These are phyloP conservation scores for Drosophila sp. DNA, from an alignment of 1,140 invertebrate species.

Conservation along the genomic window DNA sequence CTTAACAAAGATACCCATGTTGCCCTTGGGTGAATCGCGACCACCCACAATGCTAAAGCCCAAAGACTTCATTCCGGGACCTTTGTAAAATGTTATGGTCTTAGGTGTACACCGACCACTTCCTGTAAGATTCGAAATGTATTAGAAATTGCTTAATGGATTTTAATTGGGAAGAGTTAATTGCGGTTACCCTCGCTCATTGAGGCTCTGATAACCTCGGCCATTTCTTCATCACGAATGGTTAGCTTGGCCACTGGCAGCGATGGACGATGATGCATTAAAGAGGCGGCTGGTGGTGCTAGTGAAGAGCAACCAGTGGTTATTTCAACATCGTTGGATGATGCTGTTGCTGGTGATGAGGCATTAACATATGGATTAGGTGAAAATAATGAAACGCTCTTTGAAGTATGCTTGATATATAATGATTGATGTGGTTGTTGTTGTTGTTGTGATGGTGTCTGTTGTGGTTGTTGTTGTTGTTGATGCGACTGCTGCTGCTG, in stretches of 20 bases:
- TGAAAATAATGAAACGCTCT: constrained; percentile 67
- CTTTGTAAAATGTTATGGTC: constrained; percentile 89
- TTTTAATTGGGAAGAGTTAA: constrained; percentile 14
- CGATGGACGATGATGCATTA: constrained; percentile 79
- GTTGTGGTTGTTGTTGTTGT: constrained; percentile 33
- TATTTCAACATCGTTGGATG: neutral
- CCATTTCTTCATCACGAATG: constrained; percentile 80
- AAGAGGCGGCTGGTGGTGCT: constrained; percentile 53
- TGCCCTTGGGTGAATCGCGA: constrained; percentile 93
- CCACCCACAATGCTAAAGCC: constrained; percentile 97
- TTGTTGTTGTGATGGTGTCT: constrained; percentile 41
- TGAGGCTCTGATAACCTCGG: constrained; percentile 77
- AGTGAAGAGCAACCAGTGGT: constrained; percentile 24
- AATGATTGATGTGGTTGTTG: constrained; percentile 62
- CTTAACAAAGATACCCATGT: constrained; percentile 96
- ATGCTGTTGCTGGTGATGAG: constrained; percentile 40
- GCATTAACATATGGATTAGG: constrained; percentile 71
- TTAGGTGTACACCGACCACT: constrained; percentile 65
- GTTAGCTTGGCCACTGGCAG: constrained; percentile 77
- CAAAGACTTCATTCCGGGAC: constrained; percentile 92
- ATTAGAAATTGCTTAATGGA: neutral
- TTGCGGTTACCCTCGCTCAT: constrained; percentile 71
- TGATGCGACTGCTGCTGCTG: constrained; percentile 37
- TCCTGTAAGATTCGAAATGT: constrained; percentile 37
- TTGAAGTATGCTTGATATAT: constrained; percentile 74